Evolutionary conservation across 2,888 invertebrate genomes (phyloP).

Genomic region (Terebella lapidaria): DNA sequence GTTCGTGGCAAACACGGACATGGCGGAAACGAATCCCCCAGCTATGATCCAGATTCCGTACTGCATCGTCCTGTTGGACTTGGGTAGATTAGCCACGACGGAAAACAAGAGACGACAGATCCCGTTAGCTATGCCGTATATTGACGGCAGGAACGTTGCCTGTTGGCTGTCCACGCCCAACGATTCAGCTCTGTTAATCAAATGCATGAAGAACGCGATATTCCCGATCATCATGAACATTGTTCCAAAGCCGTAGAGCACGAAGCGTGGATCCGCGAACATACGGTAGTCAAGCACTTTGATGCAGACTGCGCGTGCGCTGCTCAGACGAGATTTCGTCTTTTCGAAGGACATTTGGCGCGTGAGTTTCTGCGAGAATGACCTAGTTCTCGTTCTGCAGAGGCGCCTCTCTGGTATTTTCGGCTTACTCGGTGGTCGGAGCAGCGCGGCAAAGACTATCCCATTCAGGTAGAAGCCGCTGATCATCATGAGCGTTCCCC

Average conservation of each 20-base stretch:
- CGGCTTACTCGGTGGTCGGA: background rate
- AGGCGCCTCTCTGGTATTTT: background rate
- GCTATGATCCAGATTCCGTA: conserved; percentile 10
- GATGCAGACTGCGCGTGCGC: background rate
- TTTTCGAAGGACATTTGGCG: conserved; percentile 4
- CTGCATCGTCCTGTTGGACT: conserved; percentile 12
- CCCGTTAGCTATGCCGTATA: conserved; percentile 16
- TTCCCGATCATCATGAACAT: conserved; percentile 17
- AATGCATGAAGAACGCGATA: conserved; percentile 18
- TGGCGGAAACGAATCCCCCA: conserved; percentile 9
- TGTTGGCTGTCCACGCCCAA: conserved; percentile 10
- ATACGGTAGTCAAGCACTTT: conserved; percentile 16
- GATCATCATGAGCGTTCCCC: conserved; percentile 18
- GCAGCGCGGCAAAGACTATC: background rate
- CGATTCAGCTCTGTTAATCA: conserved; percentile 12
- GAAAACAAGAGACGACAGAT: conserved; percentile 11
- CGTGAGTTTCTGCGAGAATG: background rate
- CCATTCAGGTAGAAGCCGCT: conserved; percentile 15
- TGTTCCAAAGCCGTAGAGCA: conserved; percentile 17
- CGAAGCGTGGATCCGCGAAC: conserved; percentile 13
- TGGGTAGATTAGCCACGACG: conserved; percentile 12
- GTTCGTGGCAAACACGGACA: conserved; percentile 12
- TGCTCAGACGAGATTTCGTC: background rate
- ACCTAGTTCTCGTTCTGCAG: background rate
- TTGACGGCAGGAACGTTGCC: conserved; percentile 21